Evolutionary conservation across 2,113 vertebrate genomes (phyloP), one percentile per base, ranked within the genome.

Genomic region (Sphyrna mokarran): DNA sequence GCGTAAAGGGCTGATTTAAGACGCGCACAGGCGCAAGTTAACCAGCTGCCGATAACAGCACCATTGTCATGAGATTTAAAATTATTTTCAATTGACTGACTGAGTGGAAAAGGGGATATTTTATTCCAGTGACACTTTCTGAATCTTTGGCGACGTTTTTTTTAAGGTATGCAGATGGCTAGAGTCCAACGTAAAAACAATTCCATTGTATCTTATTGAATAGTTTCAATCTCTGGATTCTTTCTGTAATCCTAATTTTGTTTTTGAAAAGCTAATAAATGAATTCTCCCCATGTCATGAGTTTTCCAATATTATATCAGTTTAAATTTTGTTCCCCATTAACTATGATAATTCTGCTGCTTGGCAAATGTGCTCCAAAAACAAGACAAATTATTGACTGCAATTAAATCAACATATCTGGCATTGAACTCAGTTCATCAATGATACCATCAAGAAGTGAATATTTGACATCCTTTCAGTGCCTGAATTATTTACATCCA

Each of bases 51-150:
- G 94, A 72, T 95, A 95, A 95, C 66, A 95, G 43, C 69, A 23
- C 69, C 94, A 95, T 95, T 95, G 94, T 95, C 94, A 95, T 54
- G 94, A 72, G 94, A 95, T 95, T 76, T 95, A 72, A 95, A 95
- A 95, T 72, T 68, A 95, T 69, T 95, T 95, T 95, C 94, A 95
- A 70, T 95, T 95, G 94, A 95, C 69, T 72, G 22, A 54, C 69
- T 72, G 22, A 54, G 23, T 43, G 43, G 43, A 69, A 23, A 95
- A 54, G 68, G 94, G 94, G 72, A 95, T 95, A 26, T 69, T 72
- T 95, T 95, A 95, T 72, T 72, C 94, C 54, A 95, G 94, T 72
- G 94, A 95, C 40, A 95, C 40, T 95, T 95, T 72, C 94, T 72
- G 69, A 48, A 48, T 70, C 68, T 95, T 95, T 54, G 69, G 70